A percentile compares a stretch with the other conserved stretches of the same genome.
Evolutionary conservation across 2,888 invertebrate genomes (phyloP).

Genomic region (Noctua fimbriata): DNA sequence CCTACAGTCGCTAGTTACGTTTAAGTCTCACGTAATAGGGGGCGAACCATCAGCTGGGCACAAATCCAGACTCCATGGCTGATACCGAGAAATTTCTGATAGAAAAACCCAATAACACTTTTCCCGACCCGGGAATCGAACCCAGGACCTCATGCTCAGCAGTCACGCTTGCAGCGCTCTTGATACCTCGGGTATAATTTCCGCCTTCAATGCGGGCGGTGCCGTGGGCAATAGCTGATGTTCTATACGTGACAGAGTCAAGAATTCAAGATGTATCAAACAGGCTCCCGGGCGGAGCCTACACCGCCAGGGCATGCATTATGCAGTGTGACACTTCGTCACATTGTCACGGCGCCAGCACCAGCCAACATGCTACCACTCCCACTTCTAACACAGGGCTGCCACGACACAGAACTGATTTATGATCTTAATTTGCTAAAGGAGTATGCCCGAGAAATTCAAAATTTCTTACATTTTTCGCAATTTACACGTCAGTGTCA

Average conservation of each 20-base stretch:
- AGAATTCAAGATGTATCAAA: slow-evolving; percentile 1
- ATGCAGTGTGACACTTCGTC: slow-evolving; percentile 49
- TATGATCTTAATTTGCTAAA: neutral
- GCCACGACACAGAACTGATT: neutral
- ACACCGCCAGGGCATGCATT: slow-evolving; percentile 26
- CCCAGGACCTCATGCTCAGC: too few species aligned
- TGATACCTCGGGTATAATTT: neutral
- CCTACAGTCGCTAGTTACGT: too few species aligned
- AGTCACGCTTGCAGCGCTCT: too few species aligned
- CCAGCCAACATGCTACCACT: neutral
- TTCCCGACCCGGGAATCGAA: too few species aligned
- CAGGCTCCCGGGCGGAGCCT: slow-evolving; percentile 26
- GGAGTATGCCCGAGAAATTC: too few species aligned
- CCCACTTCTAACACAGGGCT: slow-evolving; percentile 29
- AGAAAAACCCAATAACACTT: too few species aligned
- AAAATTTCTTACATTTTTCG: too few species aligned
- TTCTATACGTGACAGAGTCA: neutral
- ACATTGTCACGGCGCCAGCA: slow-evolving; percentile 48
- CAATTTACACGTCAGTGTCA: too few species aligned
- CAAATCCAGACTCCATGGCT: too few species aligned
- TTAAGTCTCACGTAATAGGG: too few species aligned
- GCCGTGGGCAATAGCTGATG: neutral
- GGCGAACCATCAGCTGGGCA: too few species aligned
- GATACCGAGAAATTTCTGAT: too few species aligned
- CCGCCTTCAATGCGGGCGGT: neutral